Evolutionary conservation across 2,113 vertebrate species (phyloP), one percentile per base, ranked within the genome.

Genomic region (Saguinus midas): DNA sequence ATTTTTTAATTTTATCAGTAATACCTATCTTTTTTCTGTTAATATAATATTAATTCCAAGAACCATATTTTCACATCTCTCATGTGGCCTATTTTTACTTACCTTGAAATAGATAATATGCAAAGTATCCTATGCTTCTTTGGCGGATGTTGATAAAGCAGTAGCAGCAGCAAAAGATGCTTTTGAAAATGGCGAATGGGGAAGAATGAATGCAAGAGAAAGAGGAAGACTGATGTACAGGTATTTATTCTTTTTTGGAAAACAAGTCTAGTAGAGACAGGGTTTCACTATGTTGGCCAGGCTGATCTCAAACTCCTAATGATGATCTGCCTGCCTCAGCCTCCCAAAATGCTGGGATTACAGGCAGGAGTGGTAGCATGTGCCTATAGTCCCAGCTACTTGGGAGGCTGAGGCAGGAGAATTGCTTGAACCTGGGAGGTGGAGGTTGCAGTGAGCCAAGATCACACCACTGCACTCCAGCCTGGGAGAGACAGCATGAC

Each of bases 141-240:
- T 98, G 96, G 98, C 79, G 79, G 99, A 99, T 81, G 99, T 99
- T 48, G 99, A 99, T 96, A 99, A 98, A 94, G 99, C 99, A 8
- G 99, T 99, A 75, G 98, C 99, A 37, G 99, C 99, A 55, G 99
- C 99, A 35, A 99, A 99, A 96, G 98, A 99, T 52, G 99, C 99
- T 20, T 99, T 99, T 98, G 99, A 99, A 94, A 98, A 98, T 0
- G 99, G 99, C 3, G 98, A 99, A 97, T 99, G 99, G 99, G 97
- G 99, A 68, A 98, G 85, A 96, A 99, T 99, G 99, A 99, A 99
- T n/a, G 98, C 99, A 32, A 98, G 99, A 90, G 99, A 99, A 82
- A 98, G 99, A 96, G 99, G 99, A 16, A 96, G 89, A 13, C 29
- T 99, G 91, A 97, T 99, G 98, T 99, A 99, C 97, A 99, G 98